These are phyloP conservation scores for Trissolcus basalis DNA, from an alignment of 1,140 invertebrate genomes.

Conservation along the genomic window DNA sequence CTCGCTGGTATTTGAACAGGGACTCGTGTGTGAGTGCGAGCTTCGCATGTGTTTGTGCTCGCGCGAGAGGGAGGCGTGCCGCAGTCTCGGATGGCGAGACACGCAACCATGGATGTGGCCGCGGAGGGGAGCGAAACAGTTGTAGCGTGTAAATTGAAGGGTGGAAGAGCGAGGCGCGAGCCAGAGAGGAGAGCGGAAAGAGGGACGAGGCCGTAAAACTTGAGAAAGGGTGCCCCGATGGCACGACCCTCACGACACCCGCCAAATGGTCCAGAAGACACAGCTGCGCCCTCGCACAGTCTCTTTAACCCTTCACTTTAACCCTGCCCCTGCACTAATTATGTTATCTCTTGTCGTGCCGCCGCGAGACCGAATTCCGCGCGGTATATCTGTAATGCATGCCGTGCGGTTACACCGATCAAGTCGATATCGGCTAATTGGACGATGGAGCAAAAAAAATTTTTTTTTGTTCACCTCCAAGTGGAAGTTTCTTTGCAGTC, in stretches of 20 bases:
- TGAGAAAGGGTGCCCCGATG: slow-evolving; percentile 55
- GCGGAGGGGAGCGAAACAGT: slow-evolving; percentile 53
- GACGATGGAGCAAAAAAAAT: neutral
- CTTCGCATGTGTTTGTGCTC: slow-evolving; percentile 12
- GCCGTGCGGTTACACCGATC: slow-evolving; percentile 9
- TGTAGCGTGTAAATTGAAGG: slow-evolving; percentile 67
- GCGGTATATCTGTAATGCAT: slow-evolving; percentile 15
- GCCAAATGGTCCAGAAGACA: slow-evolving; percentile 64
- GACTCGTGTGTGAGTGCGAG: neutral
- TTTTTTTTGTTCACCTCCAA: neutral
- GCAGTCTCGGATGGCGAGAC: slow-evolving; percentile 45
- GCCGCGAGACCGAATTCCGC: slow-evolving; percentile 21
- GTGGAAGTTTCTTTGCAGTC: no score
- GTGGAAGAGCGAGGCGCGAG: slow-evolving; percentile 53
- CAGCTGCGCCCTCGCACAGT: slow-evolving; percentile 54
- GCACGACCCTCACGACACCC: slow-evolving; percentile 43
- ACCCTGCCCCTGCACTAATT: slow-evolving; percentile 36
- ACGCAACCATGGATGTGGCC: slow-evolving; percentile 37
- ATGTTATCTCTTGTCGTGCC: slow-evolving; percentile 46
- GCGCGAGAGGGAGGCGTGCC: slow-evolving; percentile 42
- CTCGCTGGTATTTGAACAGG: neutral
- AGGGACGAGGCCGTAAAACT: slow-evolving; percentile 43
- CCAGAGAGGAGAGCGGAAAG: slow-evolving; percentile 23
- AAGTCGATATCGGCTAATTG: slow-evolving; percentile 7
- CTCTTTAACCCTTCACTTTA: slow-evolving; percentile 52